Conservation (phyloP, 37 sponge, comb jelly and placozoan genomes). For the Lycopodina hypogea region DNA sequence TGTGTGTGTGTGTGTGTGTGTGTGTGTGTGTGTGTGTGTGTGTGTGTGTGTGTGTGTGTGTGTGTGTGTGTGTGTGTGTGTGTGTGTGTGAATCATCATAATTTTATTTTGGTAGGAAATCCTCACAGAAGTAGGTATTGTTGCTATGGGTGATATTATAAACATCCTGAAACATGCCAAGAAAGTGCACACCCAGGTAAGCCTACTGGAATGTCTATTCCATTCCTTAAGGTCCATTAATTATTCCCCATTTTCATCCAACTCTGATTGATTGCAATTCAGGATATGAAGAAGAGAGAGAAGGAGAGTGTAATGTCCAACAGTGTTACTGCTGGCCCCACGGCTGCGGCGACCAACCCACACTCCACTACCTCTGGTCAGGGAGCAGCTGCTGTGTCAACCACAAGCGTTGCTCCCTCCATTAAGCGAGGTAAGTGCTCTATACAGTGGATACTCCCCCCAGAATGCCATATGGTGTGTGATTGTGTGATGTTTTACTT, state of each 20-base stretch:
- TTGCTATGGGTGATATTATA: conserved; percentile 90
- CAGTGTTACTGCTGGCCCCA: neutral
- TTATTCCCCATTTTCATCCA: neutral
- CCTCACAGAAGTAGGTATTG: conserved; percentile 90
- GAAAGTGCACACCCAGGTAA: conserved; percentile 68
- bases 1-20: too few species aligned
- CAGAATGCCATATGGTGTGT: too few species aligned
- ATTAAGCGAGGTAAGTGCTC: conserved; percentile 3
- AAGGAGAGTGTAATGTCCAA: neutral
- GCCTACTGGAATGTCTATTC: neutral
- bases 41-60: too few species aligned
- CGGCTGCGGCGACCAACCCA: neutral
- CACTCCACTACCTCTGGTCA: conserved; percentile 41
- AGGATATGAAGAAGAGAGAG: conserved; percentile 6
- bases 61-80: too few species aligned
- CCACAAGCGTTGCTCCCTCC: conserved; percentile 7
- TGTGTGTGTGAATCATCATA: neutral
- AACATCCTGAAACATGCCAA: conserved; percentile 93
- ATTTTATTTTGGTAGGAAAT: conserved; percentile 57
- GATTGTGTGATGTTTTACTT: too few species aligned
- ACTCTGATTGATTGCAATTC: neutral
- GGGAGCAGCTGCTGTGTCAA: conserved; percentile 17
- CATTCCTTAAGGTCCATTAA: neutral
- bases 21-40: too few species aligned
- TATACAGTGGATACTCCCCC: too few species aligned